These are phyloP conservation scores for Dendrolimus kikuchii DNA, from an alignment of 1,140 invertebrate species.

Conservation along the genomic window DNA sequence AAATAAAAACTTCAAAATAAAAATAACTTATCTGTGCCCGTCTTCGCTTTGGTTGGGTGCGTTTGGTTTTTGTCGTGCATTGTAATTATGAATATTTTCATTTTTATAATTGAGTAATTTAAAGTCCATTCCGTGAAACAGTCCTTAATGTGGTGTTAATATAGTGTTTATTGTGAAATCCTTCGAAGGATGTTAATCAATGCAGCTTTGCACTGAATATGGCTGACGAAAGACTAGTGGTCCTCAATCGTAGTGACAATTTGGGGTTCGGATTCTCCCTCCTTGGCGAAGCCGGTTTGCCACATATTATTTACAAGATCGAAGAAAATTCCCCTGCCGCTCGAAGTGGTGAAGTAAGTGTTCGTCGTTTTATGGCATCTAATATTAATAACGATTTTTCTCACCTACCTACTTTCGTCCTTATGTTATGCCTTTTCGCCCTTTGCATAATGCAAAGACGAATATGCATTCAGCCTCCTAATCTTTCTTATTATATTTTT, in stretches of 20 bases:
- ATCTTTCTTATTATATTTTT: too few species aligned
- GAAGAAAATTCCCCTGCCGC: slow-evolving; percentile 92
- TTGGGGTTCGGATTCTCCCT: slow-evolving; percentile 91
- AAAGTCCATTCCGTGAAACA: slow-evolving; percentile 14
- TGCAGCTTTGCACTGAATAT: slow-evolving; percentile 76
- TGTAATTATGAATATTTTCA: slow-evolving; percentile 59
- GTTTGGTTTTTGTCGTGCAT: slow-evolving; percentile 52
- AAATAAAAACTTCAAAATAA: too few species aligned
- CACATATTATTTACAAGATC: slow-evolving; percentile 93
- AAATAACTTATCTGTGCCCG: slow-evolving; percentile 17
- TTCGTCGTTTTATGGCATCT: neutral
- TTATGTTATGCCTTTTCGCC: neutral
- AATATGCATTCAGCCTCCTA: too few species aligned
- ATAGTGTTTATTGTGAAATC: slow-evolving; percentile 51
- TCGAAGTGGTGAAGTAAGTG: slow-evolving; percentile 88
- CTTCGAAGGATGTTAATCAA: slow-evolving; percentile 55
- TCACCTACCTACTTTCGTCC: slow-evolving; percentile 14
- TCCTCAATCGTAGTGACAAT: slow-evolving; percentile 86
- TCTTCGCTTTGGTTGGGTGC: slow-evolving; percentile 62
- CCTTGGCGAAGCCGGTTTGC: slow-evolving; percentile 88
- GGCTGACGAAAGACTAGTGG: slow-evolving; percentile 90
- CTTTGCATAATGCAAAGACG: neutral
- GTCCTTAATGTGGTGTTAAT: slow-evolving; percentile 30
- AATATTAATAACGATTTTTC: slow-evolving; percentile 1
- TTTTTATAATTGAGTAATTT: slow-evolving; percentile 41